Conservation (phyloP, 1,140 invertebrate species). For the Meloidogyne hapla region DNA sequence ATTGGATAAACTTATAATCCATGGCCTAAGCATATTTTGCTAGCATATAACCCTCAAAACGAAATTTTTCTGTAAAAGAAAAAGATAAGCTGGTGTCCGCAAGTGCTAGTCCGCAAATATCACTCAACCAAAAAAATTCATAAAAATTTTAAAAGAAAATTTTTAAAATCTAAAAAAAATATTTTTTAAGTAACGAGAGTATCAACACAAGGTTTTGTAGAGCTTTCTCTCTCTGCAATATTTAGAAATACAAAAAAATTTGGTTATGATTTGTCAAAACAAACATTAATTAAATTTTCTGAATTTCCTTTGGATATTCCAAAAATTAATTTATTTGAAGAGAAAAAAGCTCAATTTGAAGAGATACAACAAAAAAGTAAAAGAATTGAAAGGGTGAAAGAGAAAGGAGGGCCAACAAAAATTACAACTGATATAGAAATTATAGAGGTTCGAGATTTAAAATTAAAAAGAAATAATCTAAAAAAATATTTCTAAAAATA, state of each 20-base stretch:
- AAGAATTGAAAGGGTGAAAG: background rate
- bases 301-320: conserved; percentile 39
- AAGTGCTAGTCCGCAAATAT: too few species aligned
- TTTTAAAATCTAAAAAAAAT: background rate
- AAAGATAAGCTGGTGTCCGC: too few species aligned
- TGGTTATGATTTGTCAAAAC: conserved; percentile 66
- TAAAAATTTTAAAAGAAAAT: background rate
- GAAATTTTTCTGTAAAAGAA: too few species aligned
- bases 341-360: background rate
- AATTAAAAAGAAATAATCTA: too few species aligned
- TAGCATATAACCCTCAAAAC: too few species aligned
- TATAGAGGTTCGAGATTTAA: background rate
- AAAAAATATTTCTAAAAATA: too few species aligned
- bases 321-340: background rate
- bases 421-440: background rate
- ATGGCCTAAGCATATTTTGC: too few species aligned
- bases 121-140: too few species aligned
- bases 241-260: conserved; percentile 74
- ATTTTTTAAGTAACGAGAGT: conserved; percentile 72
- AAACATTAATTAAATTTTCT: conserved; percentile 36
- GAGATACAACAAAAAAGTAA: background rate
- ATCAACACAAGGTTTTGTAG: conserved; percentile 71
- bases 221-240: conserved; percentile 72
- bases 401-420: background rate
- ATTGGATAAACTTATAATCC: too few species aligned